Base-by-base conservation (phyloP, 2,797 vertebrate species). In the Nannoperca australis region DNA sequence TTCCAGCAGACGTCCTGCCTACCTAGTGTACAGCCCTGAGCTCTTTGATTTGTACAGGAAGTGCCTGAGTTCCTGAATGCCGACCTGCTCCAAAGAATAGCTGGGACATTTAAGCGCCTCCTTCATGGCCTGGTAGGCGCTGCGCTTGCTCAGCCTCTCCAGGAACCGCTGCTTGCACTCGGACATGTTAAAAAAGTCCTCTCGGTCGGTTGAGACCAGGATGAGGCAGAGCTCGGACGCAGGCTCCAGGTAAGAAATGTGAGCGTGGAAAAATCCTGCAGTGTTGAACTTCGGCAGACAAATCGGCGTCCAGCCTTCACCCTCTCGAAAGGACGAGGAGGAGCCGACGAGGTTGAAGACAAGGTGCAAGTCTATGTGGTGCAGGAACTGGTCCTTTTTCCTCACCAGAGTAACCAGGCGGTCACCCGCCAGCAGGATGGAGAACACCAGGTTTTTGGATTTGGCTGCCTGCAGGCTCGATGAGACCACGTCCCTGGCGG, bases 31-130 rank as follows among this genome's bases (percentile, higher is more conserved):
- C 77, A 99, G 96, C 50, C 97, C 98, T 0, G 98, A 99, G 93
- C 98, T 99, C 94, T 98, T 99, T 11, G 97, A 99, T 89, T 99
- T 99, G 92, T 99, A 99, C 83, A 99, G 94, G 91, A 99, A 99
- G 94, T 99, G 98, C 50, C 97, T 93, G 79, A 99, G 96, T 88
- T 99, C 97, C 0, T 97, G 97, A 85, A 99, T 97, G 86, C 96
- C 97, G 62, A 98, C 97, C 83, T 97, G 97, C 53, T 92, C 89
- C 0, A 97, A 95, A 0, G 96, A 95, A 88, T 99, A 99, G 84
- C 91, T 96, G 44, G 97, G 96, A 22, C 85, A 93, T 78, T 91
- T 95, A 32, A 98, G 92, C 0, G 97, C 97, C 61, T 99, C 97
- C 86, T 95, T 95, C 88, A 99, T 91, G 0, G 94, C 89, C 3